Evolutionary conservation across 2,113 vertebrate species (phyloP), one percentile per base, ranked within the genome.

Genomic region (Corythornis vintsioides): DNA sequence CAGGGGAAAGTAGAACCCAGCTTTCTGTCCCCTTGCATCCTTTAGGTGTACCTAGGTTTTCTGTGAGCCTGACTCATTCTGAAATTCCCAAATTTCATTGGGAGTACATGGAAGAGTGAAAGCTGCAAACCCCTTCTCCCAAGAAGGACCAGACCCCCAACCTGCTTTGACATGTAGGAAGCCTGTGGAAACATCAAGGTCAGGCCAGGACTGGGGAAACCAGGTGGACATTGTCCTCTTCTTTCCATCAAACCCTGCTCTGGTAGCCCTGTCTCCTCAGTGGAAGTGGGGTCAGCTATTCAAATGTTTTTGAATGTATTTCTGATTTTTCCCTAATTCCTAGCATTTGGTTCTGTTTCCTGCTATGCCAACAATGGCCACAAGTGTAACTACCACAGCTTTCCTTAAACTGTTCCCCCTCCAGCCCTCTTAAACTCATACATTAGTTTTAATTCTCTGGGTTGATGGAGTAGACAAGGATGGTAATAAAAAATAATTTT

Each of bases 1-100:
- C 16, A 3, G 8, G 15, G 66, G 19, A 53, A 43, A 63, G n/a
- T 21, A 26, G 56, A 78, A 17, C 35, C 16, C 15, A 24, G 15
- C 6, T 55, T 60, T 70, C 16, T 15, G 28, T 21, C 43, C 18
- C 4, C 28, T 2, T 4, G 6, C 0, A 0, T 33, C 8, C 50
- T 71, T 35, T n/a, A 22, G 57, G 33, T 52, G 35, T 59, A 64
- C 28, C 6, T 31, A 1, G 10, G 55, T 45, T 66, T 84, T 76
- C 10, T 33, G 29, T 28, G 25, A 83, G 6, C 11, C 60, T 70
- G 38, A 13, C 3, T 81, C 11, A 4, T 33, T 13, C 3, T 64
- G 10, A 10, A 15, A 48, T 45, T 66, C 9, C 57, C 25, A 75
- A 87, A 76, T 53, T 42, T 48, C 29, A 35, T 4, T 6, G 50